Evolutionary conservation across 2,797 vertebrate species (phyloP).

Genomic region (Phataginus tricuspis): DNA sequence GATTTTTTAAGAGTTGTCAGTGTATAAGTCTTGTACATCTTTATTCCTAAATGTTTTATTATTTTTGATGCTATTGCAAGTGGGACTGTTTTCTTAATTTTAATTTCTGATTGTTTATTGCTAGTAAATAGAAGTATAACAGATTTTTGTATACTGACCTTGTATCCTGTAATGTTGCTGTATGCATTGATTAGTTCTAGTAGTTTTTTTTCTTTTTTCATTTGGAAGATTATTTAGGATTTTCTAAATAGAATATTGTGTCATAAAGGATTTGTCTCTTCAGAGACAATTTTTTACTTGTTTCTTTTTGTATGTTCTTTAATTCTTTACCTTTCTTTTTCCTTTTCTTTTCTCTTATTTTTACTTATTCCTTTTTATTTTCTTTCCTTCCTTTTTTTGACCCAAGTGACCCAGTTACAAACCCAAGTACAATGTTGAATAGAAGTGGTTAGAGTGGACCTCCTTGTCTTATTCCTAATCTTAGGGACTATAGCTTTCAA

Average conservation of each 20-base stretch:
- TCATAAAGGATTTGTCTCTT: too few species aligned
- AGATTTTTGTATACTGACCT: neutral
- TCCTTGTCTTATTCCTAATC: neutral
- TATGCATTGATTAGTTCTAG: neutral
- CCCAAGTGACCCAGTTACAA: neutral
- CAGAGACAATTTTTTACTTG: neutral
- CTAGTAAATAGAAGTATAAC: neutral
- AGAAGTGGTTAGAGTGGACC: neutral
- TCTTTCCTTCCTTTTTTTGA: neutral
- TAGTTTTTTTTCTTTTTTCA: neutral
- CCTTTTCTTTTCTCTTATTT: neutral
- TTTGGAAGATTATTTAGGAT: neutral
- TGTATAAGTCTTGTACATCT: neutral
- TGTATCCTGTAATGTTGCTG: neutral
- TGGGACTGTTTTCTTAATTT: neutral
- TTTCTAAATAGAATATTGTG: neutral
- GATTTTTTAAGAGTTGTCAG: neutral
- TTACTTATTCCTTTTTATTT: neutral
- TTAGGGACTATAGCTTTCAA: neutral
- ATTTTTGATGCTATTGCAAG: neutral
- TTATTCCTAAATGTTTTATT: neutral
- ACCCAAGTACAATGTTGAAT: neutral
- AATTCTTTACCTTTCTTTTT: neutral
- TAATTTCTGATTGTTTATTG: neutral
- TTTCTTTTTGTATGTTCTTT: neutral